Percentiles rank a stretch among this genome's conserved stretches.
phyloP scores from a whole-genome alignment of 2,888 invertebrate genomes.

The Drosophila neonasuta region DNA sequence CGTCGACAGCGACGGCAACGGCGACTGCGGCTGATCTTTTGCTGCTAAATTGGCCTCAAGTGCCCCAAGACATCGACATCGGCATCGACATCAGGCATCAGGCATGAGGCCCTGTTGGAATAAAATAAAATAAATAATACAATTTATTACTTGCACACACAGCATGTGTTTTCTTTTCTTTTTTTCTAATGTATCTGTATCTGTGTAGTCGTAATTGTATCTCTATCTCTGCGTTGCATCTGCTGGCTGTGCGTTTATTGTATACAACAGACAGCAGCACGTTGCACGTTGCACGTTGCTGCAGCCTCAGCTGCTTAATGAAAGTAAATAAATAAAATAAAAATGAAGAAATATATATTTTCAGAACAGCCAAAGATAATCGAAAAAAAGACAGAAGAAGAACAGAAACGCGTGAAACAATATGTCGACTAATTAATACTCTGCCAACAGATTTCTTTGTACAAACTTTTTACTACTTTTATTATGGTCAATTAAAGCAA shows the following conservation, averaged over 20 bases:
- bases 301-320: conserved; percentile 35
- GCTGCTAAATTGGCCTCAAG: conserved; percentile 68
- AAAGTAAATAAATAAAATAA: conserved; percentile 77
- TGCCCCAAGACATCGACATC: conserved; percentile 32
- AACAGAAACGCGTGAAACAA: conserved; percentile 11
- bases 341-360: conserved; percentile 67
- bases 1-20: conserved; percentile 37
- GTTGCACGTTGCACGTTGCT: conserved; percentile 46
- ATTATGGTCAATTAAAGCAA: background rate
- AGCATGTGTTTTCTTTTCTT: conserved; percentile 49
- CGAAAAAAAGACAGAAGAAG: conserved; percentile 14
- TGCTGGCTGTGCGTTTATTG: conserved; percentile 41
- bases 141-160: conserved; percentile 66
- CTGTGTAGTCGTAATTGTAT: conserved; percentile 21
- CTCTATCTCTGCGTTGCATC: conserved; percentile 27
- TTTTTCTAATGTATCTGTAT: conserved; percentile 36
- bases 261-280: conserved; percentile 39
- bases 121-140: conserved; percentile 78
- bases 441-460: too few relatives aligned
- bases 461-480: background rate
- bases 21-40: conserved; percentile 50
- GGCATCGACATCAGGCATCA: background rate
- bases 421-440: conserved; percentile 5
- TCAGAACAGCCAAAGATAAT: conserved; percentile 41
- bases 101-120: conserved; percentile 13